Base-by-base conservation (phyloP, 2,888 invertebrate genomes). In the Caenorhabditis sp. region DNA sequence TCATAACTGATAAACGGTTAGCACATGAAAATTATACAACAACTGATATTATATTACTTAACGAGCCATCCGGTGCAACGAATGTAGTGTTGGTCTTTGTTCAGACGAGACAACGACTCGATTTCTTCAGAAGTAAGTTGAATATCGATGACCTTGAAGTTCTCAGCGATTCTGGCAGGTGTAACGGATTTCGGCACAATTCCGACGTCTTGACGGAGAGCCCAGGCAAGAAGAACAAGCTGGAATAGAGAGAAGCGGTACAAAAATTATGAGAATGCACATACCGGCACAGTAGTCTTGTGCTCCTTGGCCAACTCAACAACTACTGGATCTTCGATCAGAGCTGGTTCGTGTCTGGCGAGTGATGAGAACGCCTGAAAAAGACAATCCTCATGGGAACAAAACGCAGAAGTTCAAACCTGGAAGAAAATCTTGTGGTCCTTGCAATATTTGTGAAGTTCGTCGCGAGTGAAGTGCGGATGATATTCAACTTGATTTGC, bases 201-300 rank as follows among this genome's bases (percentile, higher is more conserved):
- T 75, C 90, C 95, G 83, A 96, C 94, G 75, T 94, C 94, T 91
- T 95, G 95, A 91, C 95, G 95, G 14, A 95, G 89, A 2, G 95
- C 95, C 96, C 96, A 96, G 58, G 94, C 94, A 14, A 96, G 93
- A 10, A 96, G 92, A 59, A 90, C 54, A 10, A 87, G 81, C 87
- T 89, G 63, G 56, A 88, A 79, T n/a, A 22, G 22, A 12, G 7
- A 24, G 16, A 8, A 31, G 35, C 19, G 12, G 12, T 8, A 16
- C 5, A 44, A 14, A 2, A 38, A 28, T 35, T 31, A 58, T 31
- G 41, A 19, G 19, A 49, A 19, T 10, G 2, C n/a, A 12, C 68
- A 51, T 64, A 89, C 88, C 64, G 86, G 89, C 10, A 86, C 87
- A 19, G 87, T 79, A 0, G 86, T 87, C 0, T 94, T 92, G 19